phyloP scores from a whole-genome alignment of 2,888 invertebrate genomes.

The Nemapogon koenigi region DNA sequence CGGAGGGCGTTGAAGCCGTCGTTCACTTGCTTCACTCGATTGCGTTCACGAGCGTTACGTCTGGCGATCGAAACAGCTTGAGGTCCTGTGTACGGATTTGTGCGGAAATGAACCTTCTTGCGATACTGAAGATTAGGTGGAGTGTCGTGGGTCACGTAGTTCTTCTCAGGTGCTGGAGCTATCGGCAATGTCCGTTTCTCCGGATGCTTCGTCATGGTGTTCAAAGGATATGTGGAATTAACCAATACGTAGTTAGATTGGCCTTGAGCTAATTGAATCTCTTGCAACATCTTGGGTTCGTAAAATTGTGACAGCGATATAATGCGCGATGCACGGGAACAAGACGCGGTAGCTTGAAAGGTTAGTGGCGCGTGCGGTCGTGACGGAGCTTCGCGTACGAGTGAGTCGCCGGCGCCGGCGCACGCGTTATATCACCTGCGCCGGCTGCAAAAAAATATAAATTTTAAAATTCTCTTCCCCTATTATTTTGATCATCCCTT shows the following conservation, averaged over 20 bases:
- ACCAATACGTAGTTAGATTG: constrained; percentile 70
- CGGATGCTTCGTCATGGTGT: constrained; percentile 50
- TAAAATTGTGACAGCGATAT: no score
- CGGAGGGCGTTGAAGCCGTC: constrained; percentile 90
- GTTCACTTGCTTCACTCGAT: constrained; percentile 94
- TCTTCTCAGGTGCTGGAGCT: constrained; percentile 66
- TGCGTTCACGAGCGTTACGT: constrained; percentile 92
- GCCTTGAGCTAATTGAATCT: constrained; percentile 58
- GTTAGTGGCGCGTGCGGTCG: constrained; percentile 34
- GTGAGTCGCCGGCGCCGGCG: constrained; percentile 59
- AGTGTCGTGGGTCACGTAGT: constrained; percentile 57
- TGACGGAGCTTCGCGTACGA: constrained; percentile 52
- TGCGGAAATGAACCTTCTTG: constrained; percentile 76
- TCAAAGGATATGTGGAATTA: constrained; percentile 55
- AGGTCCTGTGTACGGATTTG: constrained; percentile 67
- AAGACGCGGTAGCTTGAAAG: constrained; percentile 33
- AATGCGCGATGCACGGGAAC: constrained; percentile 28
- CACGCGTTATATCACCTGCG: constrained; percentile 63
- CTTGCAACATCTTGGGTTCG: constrained; percentile 52
- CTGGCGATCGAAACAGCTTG: constrained; percentile 88
- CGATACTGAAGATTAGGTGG: constrained; percentile 70
- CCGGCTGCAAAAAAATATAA: constrained; percentile 65
- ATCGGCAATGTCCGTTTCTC: constrained; percentile 63
- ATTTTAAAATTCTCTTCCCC: constrained; percentile 64
- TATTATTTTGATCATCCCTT: constrained; percentile 66